A percentile compares a stretch with the other conserved stretches of the same genome.
Conservation (phyloP, 2,113 vertebrate species). For the Fulica atra region DNA sequence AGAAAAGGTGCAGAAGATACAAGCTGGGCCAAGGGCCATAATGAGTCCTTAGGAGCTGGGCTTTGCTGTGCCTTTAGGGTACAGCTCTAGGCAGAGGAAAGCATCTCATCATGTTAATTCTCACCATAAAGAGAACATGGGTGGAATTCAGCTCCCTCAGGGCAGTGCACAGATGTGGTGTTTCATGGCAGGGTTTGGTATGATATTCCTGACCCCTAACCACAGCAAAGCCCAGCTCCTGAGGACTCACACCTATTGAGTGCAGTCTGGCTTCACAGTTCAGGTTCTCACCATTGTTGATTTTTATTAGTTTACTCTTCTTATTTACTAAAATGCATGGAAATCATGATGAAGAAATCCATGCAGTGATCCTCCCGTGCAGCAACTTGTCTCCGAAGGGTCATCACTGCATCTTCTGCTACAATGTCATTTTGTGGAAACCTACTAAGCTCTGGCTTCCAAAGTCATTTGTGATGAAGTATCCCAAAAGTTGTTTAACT, state of each 20-base stretch:
- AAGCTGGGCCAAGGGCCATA: neutral
- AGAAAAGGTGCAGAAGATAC: neutral
- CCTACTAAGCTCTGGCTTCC: neutral
- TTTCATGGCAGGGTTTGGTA: neutral
- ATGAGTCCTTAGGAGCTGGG: neutral
- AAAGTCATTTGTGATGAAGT: neutral
- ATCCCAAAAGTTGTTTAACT: neutral
- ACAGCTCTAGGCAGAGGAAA: neutral
- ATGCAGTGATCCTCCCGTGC: neutral
- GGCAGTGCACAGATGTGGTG: neutral
- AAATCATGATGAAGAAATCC: neutral
- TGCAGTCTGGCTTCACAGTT: neutral
- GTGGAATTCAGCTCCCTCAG: neutral
- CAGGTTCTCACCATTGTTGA: neutral
- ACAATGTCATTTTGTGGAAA: neutral
- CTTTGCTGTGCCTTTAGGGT: neutral
- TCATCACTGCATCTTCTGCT: neutral
- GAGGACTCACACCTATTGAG: neutral
- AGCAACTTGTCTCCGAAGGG: neutral
- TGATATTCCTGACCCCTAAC: neutral
- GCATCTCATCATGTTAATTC: neutral
- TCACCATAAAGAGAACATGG: neutral
- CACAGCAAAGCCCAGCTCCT: neutral
- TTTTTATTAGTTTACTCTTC: neutral
- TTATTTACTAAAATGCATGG: neutral